phyloP scores from a whole-genome alignment of 2,113 vertebrate genomes.

The Paraplagusia blochii region DNA sequence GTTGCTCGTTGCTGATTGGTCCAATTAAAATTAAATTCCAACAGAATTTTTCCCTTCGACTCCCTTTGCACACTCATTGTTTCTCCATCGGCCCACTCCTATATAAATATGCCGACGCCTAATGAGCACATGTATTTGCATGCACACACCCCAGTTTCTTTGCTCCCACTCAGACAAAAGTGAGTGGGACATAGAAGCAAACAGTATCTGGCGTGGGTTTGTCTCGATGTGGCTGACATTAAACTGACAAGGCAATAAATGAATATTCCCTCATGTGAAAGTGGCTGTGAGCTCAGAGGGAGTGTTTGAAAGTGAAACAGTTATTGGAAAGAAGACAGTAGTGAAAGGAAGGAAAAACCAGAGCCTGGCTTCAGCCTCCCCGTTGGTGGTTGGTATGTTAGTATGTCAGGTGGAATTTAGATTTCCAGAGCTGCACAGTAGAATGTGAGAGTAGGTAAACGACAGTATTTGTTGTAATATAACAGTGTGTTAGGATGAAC shows the following conservation, averaged over 20 bases:
- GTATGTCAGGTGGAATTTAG: too few relatives aligned
- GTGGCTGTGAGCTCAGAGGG: not conserved
- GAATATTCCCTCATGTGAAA: conserved; percentile 4
- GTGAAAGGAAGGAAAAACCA: too few relatives aligned
- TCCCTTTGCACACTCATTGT: conserved; percentile 36
- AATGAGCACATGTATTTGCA: conserved; percentile 17
- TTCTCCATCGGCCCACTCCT: conserved; percentile 19
- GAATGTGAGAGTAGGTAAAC: too few relatives aligned
- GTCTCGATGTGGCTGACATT: conserved; percentile 23
- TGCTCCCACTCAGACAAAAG: conserved; percentile 45
- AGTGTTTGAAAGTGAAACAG: not conserved
- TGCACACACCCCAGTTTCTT: conserved; percentile 31
- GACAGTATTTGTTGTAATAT: too few relatives aligned
- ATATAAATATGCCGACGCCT: conserved; percentile 5
- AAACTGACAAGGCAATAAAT: conserved; percentile 15
- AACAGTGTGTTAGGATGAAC: too few relatives aligned
- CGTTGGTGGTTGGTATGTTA: too few relatives aligned
- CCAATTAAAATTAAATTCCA: conserved; percentile 22
- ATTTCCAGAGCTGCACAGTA: too few relatives aligned
- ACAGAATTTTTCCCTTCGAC: conserved; percentile 34
- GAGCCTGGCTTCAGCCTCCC: too few relatives aligned
- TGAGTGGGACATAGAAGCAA: conserved; percentile 44
- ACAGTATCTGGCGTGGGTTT: conserved; percentile 36
- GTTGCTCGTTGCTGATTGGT: conserved; percentile 11
- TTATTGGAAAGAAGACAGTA: not conserved